phyloP scores from a whole-genome alignment of 2,113 vertebrate genomes.

The Tonatia bakeri region DNA sequence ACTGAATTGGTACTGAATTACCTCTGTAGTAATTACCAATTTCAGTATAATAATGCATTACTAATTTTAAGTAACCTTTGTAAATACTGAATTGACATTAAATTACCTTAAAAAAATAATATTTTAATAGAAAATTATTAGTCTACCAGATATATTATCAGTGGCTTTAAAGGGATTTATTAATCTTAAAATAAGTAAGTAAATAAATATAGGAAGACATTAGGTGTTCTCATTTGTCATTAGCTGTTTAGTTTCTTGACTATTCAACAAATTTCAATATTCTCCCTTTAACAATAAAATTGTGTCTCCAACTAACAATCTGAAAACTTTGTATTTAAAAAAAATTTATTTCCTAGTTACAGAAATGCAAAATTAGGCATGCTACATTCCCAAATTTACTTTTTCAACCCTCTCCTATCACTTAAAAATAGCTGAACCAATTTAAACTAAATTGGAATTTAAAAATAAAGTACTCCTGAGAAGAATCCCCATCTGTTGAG shows the following conservation, averaged over 20 bases:
- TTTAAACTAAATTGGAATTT: slow-evolving; percentile 52
- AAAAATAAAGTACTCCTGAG: neutral
- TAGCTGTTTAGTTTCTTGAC: too few relatives aligned
- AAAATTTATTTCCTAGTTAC: neutral
- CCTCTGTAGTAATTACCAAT: neutral
- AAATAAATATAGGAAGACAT: too few relatives aligned
- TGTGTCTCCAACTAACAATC: too few relatives aligned
- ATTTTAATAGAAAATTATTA: neutral
- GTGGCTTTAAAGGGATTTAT: neutral
- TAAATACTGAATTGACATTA: neutral
- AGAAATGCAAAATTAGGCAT: neutral
- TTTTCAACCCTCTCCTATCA: neutral
- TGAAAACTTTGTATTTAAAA: neutral
- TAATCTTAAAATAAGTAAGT: neutral
- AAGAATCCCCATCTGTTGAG: neutral
- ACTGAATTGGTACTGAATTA: neutral
- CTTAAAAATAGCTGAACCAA: neutral
- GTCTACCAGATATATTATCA: neutral
- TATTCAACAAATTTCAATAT: too few relatives aligned
- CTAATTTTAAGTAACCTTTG: neutral
- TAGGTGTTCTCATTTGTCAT: too few relatives aligned
- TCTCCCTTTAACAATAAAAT: too few relatives aligned
- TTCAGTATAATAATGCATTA: neutral
- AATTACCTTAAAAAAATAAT: neutral
- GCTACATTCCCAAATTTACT: neutral